These are phyloP conservation scores for Sphaerodactylus townsendi DNA, from an alignment of 2,113 vertebrate species.

Conservation along the genomic window DNA sequence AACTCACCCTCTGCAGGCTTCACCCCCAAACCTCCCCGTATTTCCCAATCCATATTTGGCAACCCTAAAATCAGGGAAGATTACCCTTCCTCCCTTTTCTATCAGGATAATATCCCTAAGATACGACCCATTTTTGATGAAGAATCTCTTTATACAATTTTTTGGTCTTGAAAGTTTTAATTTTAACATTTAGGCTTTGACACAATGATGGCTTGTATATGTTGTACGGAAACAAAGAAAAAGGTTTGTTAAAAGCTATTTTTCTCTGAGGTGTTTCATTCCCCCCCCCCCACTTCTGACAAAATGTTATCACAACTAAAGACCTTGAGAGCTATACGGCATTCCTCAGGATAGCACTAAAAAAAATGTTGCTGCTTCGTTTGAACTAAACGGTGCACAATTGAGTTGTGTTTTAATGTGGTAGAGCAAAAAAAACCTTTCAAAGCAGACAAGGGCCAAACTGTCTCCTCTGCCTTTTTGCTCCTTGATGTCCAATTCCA, in stretches of 20 bases:
- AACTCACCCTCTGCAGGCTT: too few relatives aligned
- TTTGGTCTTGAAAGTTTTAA: too few relatives aligned
- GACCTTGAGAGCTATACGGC: conserved; percentile 68
- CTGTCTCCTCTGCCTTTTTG: conserved; percentile 58
- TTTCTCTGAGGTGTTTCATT: neutral
- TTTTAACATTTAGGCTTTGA: too few relatives aligned
- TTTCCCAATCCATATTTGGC: too few relatives aligned
- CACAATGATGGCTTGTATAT: too few relatives aligned
- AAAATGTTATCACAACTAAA: conserved; percentile 5
- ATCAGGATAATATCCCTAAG: too few relatives aligned
- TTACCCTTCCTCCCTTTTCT: too few relatives aligned
- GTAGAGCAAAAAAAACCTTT: conserved; percentile 35
- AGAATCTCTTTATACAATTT: too few relatives aligned
- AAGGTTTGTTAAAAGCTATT: neutral
- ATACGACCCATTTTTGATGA: too few relatives aligned
- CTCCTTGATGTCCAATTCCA: conserved; percentile 42
- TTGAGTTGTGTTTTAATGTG: conserved; percentile 36
- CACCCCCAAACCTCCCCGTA: too few relatives aligned
- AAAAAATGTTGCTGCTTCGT: conserved; percentile 19
- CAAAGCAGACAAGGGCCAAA: conserved; percentile 43
- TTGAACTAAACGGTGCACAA: conserved; percentile 29
- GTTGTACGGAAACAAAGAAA: too few relatives aligned
- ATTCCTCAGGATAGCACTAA: conserved; percentile 61
- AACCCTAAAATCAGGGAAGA: too few relatives aligned
- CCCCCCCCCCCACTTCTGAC: conserved; percentile 10